Base-by-base conservation (phyloP, 92 coral and sea anemone genomes). In the Chrysogorgia sp. region DNA sequence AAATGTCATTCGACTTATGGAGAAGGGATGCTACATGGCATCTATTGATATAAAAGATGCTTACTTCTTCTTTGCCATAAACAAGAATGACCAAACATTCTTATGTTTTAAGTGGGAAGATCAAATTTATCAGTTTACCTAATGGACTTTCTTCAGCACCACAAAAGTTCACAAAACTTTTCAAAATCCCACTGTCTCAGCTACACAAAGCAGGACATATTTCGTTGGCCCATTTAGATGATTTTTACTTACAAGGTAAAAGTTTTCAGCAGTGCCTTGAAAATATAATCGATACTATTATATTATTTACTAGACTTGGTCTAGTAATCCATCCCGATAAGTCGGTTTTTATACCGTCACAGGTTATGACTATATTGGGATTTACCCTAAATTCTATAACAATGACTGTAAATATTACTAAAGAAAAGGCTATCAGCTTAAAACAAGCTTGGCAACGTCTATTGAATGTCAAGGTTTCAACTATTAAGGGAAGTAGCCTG, bases 401-500 rank as follows among this genome's bases (percentile, higher is more conserved):
- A 6, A 64, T 64, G 71, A 64, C 10, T 7, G 71, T 64, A 28
- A 64, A 10, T 26, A 20, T 64, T 15, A 64, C 71, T 8, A 28
- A 0, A 6, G 71, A 64, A 19, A 64, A 64, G 19, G 71, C 71
- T 64, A 6, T 24, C 0, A 14, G 22, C 40, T 32, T 64, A 12
- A 13, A 64, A 48, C 71, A 64, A 31, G 71, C 31, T 48, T 64
- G 71, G 10, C n/a, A n/a, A n/a, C n/a, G n/a, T n/a, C n/a, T n/a
- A n/a, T n/a, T n/a, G n/a, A n/a, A n/a, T n/a, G n/a, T n/a, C 22
- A 64, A 43, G 50, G 50, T 8, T 9, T 43, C 12, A 6, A 28
- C 21, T 31, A 84, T 84, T 14, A n/a, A 34, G 79, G 52, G 80
- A 84, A 10, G 49, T 78, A 6, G 87, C 87, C 47, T 63, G 52